phyloP scores from a whole-genome alignment of 2,888 invertebrate species.

The Scaeva pyrastri region DNA sequence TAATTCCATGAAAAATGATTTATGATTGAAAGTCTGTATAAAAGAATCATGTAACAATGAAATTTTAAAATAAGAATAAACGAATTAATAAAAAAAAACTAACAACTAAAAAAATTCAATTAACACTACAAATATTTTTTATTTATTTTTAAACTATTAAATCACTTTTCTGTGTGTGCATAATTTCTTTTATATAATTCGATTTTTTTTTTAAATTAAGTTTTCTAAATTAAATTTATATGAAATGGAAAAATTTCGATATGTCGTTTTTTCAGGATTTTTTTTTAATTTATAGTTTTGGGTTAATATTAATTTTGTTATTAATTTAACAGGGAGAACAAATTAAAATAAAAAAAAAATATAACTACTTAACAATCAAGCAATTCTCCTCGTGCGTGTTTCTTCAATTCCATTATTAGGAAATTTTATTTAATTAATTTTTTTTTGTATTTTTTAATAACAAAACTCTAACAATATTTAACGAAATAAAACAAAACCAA shows the following conservation, averaged over 20 bases:
- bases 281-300: slow-evolving; percentile 14
- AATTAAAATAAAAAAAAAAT: slow-evolving; percentile 42
- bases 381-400: slow-evolving; percentile 70
- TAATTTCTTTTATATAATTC: slow-evolving; percentile 34
- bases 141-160: too few species aligned
- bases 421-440: slow-evolving; percentile 32
- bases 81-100: not conserved
- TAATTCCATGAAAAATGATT: slow-evolving; percentile 7
- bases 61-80: not conserved
- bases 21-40: not conserved
- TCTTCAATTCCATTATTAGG: slow-evolving; percentile 70
- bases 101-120: slow-evolving; percentile 23
- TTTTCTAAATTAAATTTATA: slow-evolving; percentile 43
- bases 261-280: slow-evolving; percentile 28
- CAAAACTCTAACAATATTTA: slow-evolving; percentile 29
- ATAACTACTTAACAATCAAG: slow-evolving; percentile 17
- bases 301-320: not conserved
- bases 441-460: not conserved
- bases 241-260: slow-evolving; percentile 55
- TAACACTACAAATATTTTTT: slow-evolving; percentile 50
- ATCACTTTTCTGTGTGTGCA: too few species aligned
- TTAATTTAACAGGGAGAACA: slow-evolving; percentile 67
- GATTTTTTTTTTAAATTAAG: slow-evolving; percentile 32
- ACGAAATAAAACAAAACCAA: slow-evolving; percentile 27
- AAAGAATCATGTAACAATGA: not conserved